Evolutionary conservation across 2,113 vertebrate species (phyloP).

Genomic region (Salminus brasiliensis): DNA sequence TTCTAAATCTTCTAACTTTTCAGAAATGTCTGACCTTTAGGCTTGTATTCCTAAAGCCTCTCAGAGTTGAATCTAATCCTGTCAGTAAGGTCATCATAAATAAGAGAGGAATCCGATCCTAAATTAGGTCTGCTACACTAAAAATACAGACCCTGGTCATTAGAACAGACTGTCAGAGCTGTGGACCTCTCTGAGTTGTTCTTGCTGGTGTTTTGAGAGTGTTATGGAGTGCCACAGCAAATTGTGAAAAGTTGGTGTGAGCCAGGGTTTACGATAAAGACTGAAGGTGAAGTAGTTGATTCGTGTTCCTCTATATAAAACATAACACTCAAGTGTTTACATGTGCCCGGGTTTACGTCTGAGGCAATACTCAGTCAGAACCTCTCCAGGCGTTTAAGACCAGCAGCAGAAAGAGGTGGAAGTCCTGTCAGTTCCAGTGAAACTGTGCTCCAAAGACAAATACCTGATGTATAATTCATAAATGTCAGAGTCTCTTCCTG

Average conservation of each 20-base stretch:
- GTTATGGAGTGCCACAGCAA: background rate
- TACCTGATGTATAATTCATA: slow-evolving; percentile 26
- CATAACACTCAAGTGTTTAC: background rate
- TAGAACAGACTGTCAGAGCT: background rate
- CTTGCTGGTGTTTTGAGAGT: background rate
- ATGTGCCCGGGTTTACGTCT: background rate
- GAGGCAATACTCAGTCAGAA: background rate
- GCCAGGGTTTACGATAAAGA: background rate
- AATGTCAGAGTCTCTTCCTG: slow-evolving; percentile 6
- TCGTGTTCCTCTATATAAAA: background rate
- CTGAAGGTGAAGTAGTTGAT: background rate
- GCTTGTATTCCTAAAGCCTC: too few relatives aligned
- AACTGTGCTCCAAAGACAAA: background rate
- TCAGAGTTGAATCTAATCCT: too few relatives aligned
- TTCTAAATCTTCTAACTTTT: too few relatives aligned
- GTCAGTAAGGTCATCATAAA: too few relatives aligned
- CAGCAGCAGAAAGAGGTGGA: slow-evolving; percentile 18
- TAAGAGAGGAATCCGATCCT: too few relatives aligned
- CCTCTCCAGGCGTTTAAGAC: slow-evolving; percentile 9
- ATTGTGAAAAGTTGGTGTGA: background rate
- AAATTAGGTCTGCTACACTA: too few relatives aligned
- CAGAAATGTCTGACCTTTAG: too few relatives aligned
- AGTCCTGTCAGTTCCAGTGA: background rate
- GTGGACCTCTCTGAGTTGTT: background rate
- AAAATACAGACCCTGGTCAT: background rate